Evolutionary conservation across 37 sponge, comb jelly and placozoan species (phyloP).

Genomic region (Spongilla lacustris): DNA sequence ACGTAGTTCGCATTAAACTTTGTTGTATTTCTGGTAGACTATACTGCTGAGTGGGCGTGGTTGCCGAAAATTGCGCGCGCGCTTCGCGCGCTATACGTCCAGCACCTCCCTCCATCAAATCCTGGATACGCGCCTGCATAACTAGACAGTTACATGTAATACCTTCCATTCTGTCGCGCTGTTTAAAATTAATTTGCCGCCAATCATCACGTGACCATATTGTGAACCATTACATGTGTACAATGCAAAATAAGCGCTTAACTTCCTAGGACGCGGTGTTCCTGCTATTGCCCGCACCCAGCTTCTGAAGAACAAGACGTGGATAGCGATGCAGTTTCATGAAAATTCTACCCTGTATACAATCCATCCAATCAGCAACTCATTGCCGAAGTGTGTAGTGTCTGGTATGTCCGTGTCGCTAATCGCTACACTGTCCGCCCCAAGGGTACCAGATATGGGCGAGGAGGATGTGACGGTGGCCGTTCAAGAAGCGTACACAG

Average conservation of each 20-base stretch:
- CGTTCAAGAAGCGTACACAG: constrained; percentile 44
- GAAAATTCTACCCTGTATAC: constrained; percentile 46
- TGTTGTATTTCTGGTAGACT: no score
- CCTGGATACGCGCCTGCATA: no score
- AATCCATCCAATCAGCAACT: constrained; percentile 69
- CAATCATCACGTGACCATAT: neutral
- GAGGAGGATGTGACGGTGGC: constrained; percentile 63
- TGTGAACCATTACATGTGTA: no score
- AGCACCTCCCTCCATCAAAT: no score
- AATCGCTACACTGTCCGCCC: neutral
- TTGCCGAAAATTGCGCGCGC: no score
- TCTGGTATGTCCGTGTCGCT: constrained; percentile 1
- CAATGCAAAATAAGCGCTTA: neutral
- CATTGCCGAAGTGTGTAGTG: constrained; percentile 44
- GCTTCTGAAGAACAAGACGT: constrained; percentile 53
- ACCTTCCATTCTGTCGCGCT: neutral
- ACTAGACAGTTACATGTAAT: no score
- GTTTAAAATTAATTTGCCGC: neutral
- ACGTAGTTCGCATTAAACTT: no score
- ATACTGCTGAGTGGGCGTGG: no score
- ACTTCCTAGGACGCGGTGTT: constrained; percentile 22
- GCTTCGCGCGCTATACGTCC: no score
- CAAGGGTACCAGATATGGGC: constrained; percentile 63
- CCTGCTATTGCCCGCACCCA: constrained; percentile 14
- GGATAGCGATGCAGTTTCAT: constrained; percentile 44